Conservation (phyloP, 2,888 invertebrate genomes). For the Merodon equestris region DNA sequence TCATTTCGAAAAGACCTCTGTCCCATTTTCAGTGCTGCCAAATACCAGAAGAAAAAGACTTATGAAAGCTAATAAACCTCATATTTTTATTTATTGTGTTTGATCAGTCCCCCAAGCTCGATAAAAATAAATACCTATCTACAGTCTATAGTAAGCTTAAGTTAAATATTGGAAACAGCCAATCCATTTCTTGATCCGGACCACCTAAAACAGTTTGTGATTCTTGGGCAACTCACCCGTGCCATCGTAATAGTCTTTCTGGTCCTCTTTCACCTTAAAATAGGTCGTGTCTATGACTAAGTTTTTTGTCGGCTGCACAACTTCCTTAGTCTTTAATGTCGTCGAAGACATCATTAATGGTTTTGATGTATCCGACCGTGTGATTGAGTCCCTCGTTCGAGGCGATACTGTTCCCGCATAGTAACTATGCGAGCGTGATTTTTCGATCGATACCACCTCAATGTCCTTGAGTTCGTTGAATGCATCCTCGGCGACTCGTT, state of each 20-base stretch:
- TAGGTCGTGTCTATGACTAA: conserved; percentile 75
- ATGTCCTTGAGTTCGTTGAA: conserved; percentile 59
- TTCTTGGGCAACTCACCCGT: conserved; percentile 75
- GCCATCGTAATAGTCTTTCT: conserved; percentile 65
- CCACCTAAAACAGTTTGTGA: conserved; percentile 73
- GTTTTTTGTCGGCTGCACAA: conserved; percentile 73
- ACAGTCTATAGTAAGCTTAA: neutral
- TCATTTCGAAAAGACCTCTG: too few species aligned
- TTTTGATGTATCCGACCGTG: conserved; percentile 48
- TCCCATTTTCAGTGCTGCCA: too few species aligned
- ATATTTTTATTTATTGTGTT: too few species aligned
- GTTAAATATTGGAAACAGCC: too few species aligned
- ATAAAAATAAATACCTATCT: conserved; percentile 6
- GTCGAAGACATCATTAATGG: conserved; percentile 23
- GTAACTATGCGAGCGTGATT: conserved; percentile 78
- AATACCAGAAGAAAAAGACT: too few species aligned
- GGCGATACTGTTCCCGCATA: conserved; percentile 76
- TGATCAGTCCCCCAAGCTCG: too few species aligned
- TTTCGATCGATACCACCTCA: conserved; percentile 75
- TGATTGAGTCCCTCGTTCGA: conserved; percentile 42
- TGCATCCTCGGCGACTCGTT: conserved; percentile 11
- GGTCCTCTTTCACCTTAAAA: conserved; percentile 74
- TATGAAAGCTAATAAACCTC: too few species aligned
- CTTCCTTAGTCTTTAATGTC: conserved; percentile 46
- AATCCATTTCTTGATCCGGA: neutral